Conservation (phyloP, 2,888 invertebrate genomes). For the Mesorhabditis spiculigera region DNA sequence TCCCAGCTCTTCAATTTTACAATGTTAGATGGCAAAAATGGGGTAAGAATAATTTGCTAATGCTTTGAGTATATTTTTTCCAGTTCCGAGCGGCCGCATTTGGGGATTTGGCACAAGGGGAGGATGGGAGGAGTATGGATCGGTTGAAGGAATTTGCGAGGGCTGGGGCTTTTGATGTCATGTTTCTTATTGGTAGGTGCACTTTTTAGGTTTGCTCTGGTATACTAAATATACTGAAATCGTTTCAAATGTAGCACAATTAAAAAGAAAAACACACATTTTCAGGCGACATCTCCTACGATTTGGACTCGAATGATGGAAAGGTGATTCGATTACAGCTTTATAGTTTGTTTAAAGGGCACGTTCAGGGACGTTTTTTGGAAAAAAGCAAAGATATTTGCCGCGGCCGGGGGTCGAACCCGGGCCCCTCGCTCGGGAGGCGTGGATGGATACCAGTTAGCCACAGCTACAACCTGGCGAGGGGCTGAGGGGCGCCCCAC, state of each 20-base stretch:
- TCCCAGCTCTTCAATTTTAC: background rate
- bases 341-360: too few relatives aligned
- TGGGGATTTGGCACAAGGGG: background rate
- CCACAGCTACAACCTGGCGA: too few relatives aligned
- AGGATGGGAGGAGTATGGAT: background rate
- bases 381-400: too few relatives aligned
- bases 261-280: background rate
- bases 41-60: background rate
- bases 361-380: too few relatives aligned
- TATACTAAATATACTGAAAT: background rate
- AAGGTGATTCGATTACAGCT: background rate
- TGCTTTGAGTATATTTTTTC: background rate
- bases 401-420: too few relatives aligned
- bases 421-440: too few relatives aligned
- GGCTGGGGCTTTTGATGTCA: background rate
- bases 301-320: background rate
- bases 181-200: slow-evolving; percentile 1
- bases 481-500: too few relatives aligned
- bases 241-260: background rate
- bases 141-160: background rate
- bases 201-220: background rate
- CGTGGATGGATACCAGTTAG: too few relatives aligned
- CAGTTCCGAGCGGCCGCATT: background rate
- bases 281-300: slow-evolving; percentile 1
- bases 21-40: background rate